These are phyloP conservation scores for Ormyrus thymus DNA, from an alignment of 2,888 invertebrate genomes.

Conservation along the genomic window DNA sequence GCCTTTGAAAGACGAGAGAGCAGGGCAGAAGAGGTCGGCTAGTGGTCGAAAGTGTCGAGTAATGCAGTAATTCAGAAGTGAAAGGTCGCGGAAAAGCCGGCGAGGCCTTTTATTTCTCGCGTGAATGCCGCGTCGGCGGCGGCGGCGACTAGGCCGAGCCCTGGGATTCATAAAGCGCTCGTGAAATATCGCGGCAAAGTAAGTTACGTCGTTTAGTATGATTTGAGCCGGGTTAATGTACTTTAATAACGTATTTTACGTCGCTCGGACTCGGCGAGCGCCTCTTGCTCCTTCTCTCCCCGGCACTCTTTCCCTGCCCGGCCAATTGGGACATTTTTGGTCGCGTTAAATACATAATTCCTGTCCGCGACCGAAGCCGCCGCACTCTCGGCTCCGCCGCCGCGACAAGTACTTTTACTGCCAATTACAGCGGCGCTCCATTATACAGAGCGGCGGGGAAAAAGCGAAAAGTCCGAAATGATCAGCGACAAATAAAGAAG, in stretches of 20 bases:
- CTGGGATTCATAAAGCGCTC: constrained; percentile 65
- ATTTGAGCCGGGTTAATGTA: constrained; percentile 65
- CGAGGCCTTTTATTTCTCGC: constrained; percentile 60
- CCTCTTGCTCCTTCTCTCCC: neutral
- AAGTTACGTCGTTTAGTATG: constrained; percentile 66
- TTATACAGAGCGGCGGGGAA: no score
- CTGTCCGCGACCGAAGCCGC: constrained; percentile 52
- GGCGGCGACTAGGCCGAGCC: constrained; percentile 34
- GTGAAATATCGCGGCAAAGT: constrained; percentile 66
- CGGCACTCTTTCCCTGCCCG: constrained; percentile 21
- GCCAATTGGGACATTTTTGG: constrained; percentile 62
- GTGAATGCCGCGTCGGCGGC: constrained; percentile 26
- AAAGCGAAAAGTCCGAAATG: no score
- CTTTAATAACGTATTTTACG: constrained; percentile 63
- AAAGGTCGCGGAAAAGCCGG: constrained; percentile 54
- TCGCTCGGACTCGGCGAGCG: constrained; percentile 27
- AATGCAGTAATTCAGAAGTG: constrained; percentile 60
- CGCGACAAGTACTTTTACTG: constrained; percentile 21
- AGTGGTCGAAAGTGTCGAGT: constrained; percentile 56
- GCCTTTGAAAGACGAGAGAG: constrained; percentile 47
- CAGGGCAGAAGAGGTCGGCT: constrained; percentile 50
- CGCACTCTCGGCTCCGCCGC: constrained; percentile 49
- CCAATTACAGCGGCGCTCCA: neutral
- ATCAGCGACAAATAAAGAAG: neutral
- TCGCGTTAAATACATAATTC: constrained; percentile 61